Percentiles rank a stretch among this genome's conserved stretches.
Evolutionary conservation across 2,888 invertebrate genomes (phyloP).

Genomic region (Cheiracanthium punctorium): DNA sequence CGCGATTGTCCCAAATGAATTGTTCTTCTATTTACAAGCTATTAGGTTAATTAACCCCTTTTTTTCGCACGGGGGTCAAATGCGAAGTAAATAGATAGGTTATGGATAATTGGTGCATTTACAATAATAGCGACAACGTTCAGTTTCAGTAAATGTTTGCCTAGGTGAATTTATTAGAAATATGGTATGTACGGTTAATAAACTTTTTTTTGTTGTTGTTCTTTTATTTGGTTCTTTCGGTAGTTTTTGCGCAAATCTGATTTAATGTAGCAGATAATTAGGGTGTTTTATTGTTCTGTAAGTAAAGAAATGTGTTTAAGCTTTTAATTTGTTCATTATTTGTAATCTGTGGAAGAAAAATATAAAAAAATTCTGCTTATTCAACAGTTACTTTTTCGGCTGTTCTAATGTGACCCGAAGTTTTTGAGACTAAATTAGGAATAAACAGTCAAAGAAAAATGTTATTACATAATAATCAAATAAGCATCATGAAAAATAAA

Average conservation of each 20-base stretch:
- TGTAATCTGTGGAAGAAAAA: no score
- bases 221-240: not conserved
- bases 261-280: not conserved
- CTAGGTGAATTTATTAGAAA: not conserved
- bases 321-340: no score
- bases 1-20: conserved; percentile 8
- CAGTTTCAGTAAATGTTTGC: not conserved
- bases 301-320: not conserved
- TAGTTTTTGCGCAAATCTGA: not conserved
- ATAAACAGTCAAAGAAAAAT: no score
- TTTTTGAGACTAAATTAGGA: no score
- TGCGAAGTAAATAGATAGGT: not conserved
- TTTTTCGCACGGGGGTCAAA: not conserved
- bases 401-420: no score
- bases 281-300: not conserved
- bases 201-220: no score
- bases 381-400: no score
- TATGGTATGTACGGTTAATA: not conserved
- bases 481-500: no score
- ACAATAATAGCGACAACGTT: conserved; percentile 14
- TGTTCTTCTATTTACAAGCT: conserved; percentile 7
- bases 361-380: no score
- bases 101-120: not conserved
- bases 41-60: conserved; percentile 13
- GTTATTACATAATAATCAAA: no score